Percentiles rank a stretch among this genome's conserved stretches.
These are phyloP conservation scores for Rafetus swinhoei DNA, from an alignment of 2,113 vertebrate genomes.

Conservation along the genomic window DNA sequence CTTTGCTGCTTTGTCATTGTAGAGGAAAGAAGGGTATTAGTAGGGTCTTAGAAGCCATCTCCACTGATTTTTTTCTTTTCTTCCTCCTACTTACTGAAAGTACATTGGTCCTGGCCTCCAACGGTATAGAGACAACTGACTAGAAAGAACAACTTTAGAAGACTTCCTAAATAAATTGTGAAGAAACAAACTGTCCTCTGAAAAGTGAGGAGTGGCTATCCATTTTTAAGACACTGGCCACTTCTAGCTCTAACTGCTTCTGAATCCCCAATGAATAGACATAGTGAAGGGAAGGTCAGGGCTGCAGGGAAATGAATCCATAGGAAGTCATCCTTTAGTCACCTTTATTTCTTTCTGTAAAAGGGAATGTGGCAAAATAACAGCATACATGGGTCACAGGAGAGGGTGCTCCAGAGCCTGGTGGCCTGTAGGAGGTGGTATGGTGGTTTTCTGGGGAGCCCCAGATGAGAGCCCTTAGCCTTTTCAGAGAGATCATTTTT, in stretches of 20 bases:
- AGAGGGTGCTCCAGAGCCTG: not conserved
- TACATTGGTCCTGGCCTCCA: not conserved
- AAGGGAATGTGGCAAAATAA: not conserved
- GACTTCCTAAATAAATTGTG: not conserved
- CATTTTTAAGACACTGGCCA: not conserved
- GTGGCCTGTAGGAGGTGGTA: not conserved
- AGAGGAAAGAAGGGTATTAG: not conserved
- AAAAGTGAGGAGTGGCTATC: not conserved
- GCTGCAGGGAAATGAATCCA: not conserved
- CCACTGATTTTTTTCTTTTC: accelerated
- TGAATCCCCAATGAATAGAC: not conserved
- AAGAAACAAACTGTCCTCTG: not conserved
- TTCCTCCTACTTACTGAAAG: not conserved
- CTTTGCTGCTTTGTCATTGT: not conserved
- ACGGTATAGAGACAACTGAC: not conserved
- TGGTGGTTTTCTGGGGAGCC: not conserved
- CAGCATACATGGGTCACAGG: accelerated
- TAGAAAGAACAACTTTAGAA: not conserved
- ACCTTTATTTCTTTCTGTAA: not conserved
- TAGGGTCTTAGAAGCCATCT: not conserved
- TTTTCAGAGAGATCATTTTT: constrained; percentile 13
- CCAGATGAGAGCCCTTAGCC: not conserved
- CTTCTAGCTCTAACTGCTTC: not conserved
- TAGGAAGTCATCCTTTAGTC: not conserved
- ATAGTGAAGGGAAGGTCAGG: not conserved